A percentile compares a stretch with the other conserved stretches of the same genome.
Conservation (phyloP, 2,113 vertebrate species). For the Taurulus bubalis region DNA sequence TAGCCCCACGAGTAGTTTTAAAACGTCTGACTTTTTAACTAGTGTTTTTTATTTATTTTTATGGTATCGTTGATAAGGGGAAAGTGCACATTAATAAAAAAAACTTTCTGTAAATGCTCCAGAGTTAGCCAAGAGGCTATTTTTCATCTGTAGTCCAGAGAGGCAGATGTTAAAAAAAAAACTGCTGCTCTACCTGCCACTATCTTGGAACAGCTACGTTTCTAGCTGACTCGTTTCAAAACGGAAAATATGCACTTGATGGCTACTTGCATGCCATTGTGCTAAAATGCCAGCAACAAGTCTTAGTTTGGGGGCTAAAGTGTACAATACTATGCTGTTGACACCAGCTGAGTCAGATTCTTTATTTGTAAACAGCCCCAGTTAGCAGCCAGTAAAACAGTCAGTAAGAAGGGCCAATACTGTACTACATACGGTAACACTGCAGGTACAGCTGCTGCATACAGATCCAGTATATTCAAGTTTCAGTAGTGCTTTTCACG, state of each 20-base stretch:
- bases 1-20: neutral
- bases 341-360: neutral
- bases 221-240: neutral
- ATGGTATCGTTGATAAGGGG: too few relatives aligned
- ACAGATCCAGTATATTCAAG: neutral
- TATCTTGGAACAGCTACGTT: neutral
- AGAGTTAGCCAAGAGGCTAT: too few relatives aligned
- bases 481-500: slow-evolving; percentile 13
- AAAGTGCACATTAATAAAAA: too few relatives aligned
- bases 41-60: neutral
- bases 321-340: neutral
- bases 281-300: neutral
- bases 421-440: neutral
- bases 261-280: neutral
- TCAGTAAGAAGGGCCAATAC: neutral
- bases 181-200: too few relatives aligned
- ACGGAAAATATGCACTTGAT: neutral
- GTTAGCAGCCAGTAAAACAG: slow-evolving; percentile 5
- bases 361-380: neutral
- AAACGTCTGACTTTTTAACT: neutral
- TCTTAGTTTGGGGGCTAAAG: neutral
- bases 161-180: too few relatives aligned
- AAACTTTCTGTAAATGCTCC: too few relatives aligned
- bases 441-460: neutral
- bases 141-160: too few relatives aligned